Evolutionary conservation across 2,888 invertebrate species (phyloP).

Genomic region (Microctonus brassicae): DNA sequence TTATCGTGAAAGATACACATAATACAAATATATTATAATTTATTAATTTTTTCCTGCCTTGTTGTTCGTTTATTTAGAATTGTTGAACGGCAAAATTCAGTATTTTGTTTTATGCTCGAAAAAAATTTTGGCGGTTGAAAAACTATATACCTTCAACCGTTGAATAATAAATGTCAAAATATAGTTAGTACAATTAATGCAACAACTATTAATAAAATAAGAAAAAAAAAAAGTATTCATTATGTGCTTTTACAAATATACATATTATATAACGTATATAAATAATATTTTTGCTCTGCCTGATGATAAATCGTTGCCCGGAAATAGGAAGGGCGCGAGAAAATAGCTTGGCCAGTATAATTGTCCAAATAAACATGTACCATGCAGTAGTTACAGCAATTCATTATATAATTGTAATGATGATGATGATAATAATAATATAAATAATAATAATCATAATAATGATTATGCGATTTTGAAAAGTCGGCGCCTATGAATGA

Average conservation of each 20-base stretch:
- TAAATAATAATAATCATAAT: not conserved
- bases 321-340: conserved; percentile 25
- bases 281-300: conserved; percentile 6
- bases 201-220: not conserved
- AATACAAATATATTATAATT: conserved; percentile 2
- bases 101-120: not conserved
- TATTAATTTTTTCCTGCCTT: conserved; percentile 18
- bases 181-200: not conserved
- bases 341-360: conserved; percentile 25
- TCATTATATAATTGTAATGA: not conserved
- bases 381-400: not conserved
- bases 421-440: conserved; percentile 8
- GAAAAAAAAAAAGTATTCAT: not conserved
- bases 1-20: conserved; percentile 17
- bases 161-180: not conserved
- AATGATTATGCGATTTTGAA: conserved; percentile 33
- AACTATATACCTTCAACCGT: not conserved
- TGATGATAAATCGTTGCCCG: conserved; percentile 20
- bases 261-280: not conserved
- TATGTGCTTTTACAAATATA: conserved; percentile 22
- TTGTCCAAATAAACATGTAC: not conserved
- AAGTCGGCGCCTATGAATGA: conserved; percentile 51
- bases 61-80: conserved; percentile 16
- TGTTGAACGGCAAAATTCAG: not conserved
- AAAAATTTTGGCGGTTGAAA: not conserved